These are phyloP conservation scores for Watsonalla cultraria DNA, from an alignment of 2,888 invertebrate species.

Conservation along the genomic window DNA sequence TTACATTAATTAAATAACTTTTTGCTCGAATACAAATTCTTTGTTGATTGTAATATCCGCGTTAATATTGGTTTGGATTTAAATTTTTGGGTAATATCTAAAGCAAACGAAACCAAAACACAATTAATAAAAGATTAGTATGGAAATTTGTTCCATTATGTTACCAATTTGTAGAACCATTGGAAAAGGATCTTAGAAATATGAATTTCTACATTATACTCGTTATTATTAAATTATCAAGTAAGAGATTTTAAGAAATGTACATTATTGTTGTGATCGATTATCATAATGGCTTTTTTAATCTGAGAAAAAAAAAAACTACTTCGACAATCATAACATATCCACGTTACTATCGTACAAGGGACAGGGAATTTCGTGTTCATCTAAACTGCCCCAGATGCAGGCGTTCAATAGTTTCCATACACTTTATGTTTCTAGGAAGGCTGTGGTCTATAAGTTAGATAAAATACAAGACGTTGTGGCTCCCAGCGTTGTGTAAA, in stretches of 20 bases:
- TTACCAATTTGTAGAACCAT: too few relatives aligned
- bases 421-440: slow-evolving; percentile 33
- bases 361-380: background rate
- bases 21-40: slow-evolving; percentile 34
- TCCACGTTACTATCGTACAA: background rate
- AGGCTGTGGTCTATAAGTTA: slow-evolving; percentile 43
- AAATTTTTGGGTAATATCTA: slow-evolving; percentile 2
- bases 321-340: too few relatives aligned
- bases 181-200: too few relatives aligned
- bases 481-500: slow-evolving; percentile 22
- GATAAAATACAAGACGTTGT: slow-evolving; percentile 40
- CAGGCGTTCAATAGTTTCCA: slow-evolving; percentile 41
- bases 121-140: too few relatives aligned
- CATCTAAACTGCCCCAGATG: slow-evolving; percentile 10
- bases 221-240: too few relatives aligned
- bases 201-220: too few relatives aligned
- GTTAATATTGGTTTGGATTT: slow-evolving; percentile 11
- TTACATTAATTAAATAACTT: slow-evolving; percentile 63
- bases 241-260: too few relatives aligned
- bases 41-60: slow-evolving; percentile 33
- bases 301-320: too few relatives aligned
- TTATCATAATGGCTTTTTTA: too few relatives aligned
- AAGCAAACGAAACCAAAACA: background rate
- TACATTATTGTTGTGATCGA: too few relatives aligned
- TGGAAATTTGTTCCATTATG: too few relatives aligned